Conservation (phyloP, 1,140 invertebrate species). For the Idris sp. region DNA sequence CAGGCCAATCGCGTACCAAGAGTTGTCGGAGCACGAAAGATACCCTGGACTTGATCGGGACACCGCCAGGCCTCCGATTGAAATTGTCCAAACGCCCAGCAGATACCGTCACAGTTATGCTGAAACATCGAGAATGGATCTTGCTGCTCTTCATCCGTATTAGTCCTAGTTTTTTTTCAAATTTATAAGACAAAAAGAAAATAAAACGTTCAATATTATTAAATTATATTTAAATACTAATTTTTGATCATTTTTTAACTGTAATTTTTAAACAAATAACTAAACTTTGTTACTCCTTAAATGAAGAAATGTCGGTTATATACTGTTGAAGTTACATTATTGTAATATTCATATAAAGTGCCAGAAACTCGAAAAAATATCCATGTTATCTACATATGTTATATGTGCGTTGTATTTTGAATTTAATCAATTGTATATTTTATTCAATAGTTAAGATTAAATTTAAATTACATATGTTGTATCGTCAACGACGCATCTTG, state of each 20-base stretch:
- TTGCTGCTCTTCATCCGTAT: slow-evolving; percentile 79
- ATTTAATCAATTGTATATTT: slow-evolving; percentile 33
- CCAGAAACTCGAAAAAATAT: slow-evolving; percentile 18
- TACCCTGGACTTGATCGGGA: slow-evolving; percentile 80
- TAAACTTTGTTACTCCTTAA: too few species aligned
- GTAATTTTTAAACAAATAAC: too few species aligned
- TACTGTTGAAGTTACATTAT: slow-evolving; percentile 7
- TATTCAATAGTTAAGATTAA: slow-evolving; percentile 6
- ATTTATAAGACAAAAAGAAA: too few species aligned
- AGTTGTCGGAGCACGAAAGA: slow-evolving; percentile 79
- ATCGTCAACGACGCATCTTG: too few species aligned
- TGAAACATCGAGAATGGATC: slow-evolving; percentile 77
- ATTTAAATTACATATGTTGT: slow-evolving; percentile 19
- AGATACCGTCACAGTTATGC: slow-evolving; percentile 80
- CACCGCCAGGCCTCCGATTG: slow-evolving; percentile 75
- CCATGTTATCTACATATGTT: too few species aligned
- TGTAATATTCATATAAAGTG: slow-evolving; percentile 23
- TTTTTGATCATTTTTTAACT: too few species aligned
- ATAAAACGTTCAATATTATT: too few species aligned
- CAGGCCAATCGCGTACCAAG: slow-evolving; percentile 76
- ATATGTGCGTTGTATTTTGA: slow-evolving; percentile 14
- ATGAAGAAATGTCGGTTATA: slow-evolving; percentile 1
- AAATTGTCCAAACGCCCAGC: slow-evolving; percentile 71
- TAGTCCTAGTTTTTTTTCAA: too few species aligned
- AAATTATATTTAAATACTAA: too few species aligned